Conservation (phyloP, 2,888 invertebrate species). For the Prenolepis imparis region DNA sequence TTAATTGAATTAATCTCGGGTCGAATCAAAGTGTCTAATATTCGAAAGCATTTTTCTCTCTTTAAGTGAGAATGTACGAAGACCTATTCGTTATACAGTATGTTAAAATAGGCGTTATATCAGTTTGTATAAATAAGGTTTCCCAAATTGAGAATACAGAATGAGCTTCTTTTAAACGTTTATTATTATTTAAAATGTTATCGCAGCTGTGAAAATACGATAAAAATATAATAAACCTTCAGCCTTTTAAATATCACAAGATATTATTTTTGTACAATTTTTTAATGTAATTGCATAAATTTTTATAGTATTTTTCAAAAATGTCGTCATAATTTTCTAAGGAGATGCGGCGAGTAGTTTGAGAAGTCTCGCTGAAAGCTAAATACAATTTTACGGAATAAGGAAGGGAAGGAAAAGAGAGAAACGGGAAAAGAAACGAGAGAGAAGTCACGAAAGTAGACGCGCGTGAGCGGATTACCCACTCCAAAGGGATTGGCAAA, state of each 20-base stretch:
- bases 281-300: neutral
- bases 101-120: neutral
- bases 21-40: slow-evolving; percentile 43
- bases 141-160: neutral
- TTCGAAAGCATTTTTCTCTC: slow-evolving; percentile 11
- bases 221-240: neutral
- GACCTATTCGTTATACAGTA: neutral
- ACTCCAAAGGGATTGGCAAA: slow-evolving; percentile 44
- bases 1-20: slow-evolving; percentile 59
- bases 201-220: neutral
- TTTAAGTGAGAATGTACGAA: neutral
- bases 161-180: neutral
- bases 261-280: neutral
- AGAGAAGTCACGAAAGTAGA: slow-evolving; percentile 35
- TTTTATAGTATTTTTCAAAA: slow-evolving; percentile 5
- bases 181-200: neutral
- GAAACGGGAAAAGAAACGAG: neutral
- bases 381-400: neutral
- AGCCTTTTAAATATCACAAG: neutral
- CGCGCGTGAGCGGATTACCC: slow-evolving; percentile 34
- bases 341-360: slow-evolving; percentile 2
- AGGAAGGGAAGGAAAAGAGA: neutral
- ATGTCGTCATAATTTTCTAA: neutral
- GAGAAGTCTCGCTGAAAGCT: slow-evolving; percentile 7
- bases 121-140: neutral